Percentiles rank a stretch among this genome's conserved stretches.
Conservation (phyloP, 1,140 invertebrate genomes). For the Eriosoma lanigerum region DNA sequence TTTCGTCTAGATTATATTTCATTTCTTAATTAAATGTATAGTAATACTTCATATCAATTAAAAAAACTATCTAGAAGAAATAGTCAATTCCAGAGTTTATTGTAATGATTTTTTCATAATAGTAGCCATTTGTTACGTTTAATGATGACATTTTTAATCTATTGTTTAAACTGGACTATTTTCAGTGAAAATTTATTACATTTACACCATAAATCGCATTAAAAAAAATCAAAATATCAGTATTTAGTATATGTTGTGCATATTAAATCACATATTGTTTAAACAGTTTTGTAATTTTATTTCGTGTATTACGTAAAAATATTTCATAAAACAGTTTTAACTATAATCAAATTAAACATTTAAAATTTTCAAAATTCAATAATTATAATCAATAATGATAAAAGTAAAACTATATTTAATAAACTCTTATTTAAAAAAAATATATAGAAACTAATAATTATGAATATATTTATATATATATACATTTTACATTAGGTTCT, state of each 20-base stretch:
- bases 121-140: constrained; percentile 13
- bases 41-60: too few species aligned
- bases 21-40: too few species aligned
- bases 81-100: neutral
- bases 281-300: neutral
- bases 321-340: too few species aligned
- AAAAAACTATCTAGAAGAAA: neutral
- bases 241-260: neutral
- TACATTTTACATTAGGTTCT: too few species aligned
- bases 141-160: constrained; percentile 33
- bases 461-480: too few species aligned
- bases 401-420: too few species aligned
- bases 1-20: too few species aligned
- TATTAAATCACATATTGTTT: neutral
- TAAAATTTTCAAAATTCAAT: too few species aligned
- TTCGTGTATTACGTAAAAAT: neutral
- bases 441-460: too few species aligned
- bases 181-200: constrained; percentile 1
- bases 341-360: too few species aligned
- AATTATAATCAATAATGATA: too few species aligned
- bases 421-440: too few species aligned
- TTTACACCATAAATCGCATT: neutral
- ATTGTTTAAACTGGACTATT: constrained; percentile 26
- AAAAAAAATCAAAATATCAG: constrained; percentile 11
- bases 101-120: constrained; percentile 15